phyloP scores from a whole-genome alignment of 30 jellyfish, hydroid and myxozoan genomes.

The Aurelia aurita region DNA sequence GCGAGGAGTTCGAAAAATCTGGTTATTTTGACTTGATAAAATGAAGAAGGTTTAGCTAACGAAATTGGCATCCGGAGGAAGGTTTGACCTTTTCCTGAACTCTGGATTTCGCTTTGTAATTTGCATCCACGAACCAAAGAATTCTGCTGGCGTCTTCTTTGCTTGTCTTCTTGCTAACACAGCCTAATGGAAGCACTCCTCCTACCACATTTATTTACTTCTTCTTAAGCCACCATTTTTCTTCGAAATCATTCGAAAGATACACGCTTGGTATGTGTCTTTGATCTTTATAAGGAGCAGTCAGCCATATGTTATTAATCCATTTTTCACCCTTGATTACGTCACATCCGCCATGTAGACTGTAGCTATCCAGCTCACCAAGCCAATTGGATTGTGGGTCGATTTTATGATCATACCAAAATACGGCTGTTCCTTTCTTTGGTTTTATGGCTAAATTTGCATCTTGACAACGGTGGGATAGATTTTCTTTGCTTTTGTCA shows the following conservation, averaged over 20 bases:
- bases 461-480: slow-evolving; percentile 80
- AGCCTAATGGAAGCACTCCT: no score
- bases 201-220: no score
- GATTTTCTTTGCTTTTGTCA: slow-evolving; percentile 31
- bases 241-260: neutral
- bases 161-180: no score
- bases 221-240: neutral
- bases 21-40: no score
- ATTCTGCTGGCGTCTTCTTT: no score
- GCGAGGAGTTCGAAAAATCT: no score
- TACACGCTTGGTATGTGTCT: slow-evolving; percentile 67
- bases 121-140: no score
- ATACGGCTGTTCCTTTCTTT: slow-evolving; percentile 81
- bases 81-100: no score
- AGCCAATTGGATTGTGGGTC: slow-evolving; percentile 81
- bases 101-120: no score
- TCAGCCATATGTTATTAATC: slow-evolving; percentile 95
- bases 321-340: slow-evolving; percentile 97
- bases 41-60: no score
- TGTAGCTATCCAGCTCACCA: slow-evolving; percentile 85
- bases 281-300: slow-evolving; percentile 78
- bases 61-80: no score
- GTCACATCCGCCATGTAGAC: slow-evolving; percentile 99
- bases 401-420: slow-evolving; percentile 91
- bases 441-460: slow-evolving; percentile 90